These are phyloP conservation scores for Catalaphyllia jardinei DNA, from an alignment of 64 coral and sea anemone genomes.

Conservation along the genomic window DNA sequence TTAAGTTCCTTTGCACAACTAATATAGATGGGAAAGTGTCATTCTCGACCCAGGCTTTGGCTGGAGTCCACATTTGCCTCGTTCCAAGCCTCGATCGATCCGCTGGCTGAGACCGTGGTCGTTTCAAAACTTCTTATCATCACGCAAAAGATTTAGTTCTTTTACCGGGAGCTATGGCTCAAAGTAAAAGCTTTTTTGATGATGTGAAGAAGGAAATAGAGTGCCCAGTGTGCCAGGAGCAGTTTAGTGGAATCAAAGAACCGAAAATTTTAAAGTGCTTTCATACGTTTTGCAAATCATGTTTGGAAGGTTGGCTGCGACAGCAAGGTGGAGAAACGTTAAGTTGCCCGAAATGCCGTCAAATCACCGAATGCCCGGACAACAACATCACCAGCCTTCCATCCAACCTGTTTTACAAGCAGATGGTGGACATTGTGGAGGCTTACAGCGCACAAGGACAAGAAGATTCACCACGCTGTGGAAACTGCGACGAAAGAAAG, in stretches of 20 bases:
- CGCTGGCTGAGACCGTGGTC: no score
- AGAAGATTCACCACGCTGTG: not conserved
- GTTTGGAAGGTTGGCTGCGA: not conserved
- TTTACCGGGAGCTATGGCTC: not conserved
- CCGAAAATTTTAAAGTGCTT: not conserved
- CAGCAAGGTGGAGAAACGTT: not conserved
- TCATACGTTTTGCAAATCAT: not conserved
- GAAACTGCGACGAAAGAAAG: not conserved
- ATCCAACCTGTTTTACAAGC: conserved; percentile 37
- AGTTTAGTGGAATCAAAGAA: not conserved
- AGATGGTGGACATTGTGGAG: conserved; percentile 54
- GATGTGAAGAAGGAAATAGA: not conserved
- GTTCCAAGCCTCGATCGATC: no score
- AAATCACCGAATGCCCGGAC: not conserved
- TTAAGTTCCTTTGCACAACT: no score
- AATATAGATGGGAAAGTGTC: no score
- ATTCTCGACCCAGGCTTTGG: no score
- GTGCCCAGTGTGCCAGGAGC: not conserved
- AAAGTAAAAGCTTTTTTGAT: not conserved
- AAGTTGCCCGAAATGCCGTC: not conserved
- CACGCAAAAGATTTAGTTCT: no score
- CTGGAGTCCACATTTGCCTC: no score
- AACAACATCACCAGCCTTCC: conserved; percentile 52
- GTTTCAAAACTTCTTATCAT: no score
- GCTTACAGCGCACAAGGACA: conserved; percentile 50